Base-by-base conservation (phyloP, 2,888 invertebrate species). In the Ophion ellenae region DNA sequence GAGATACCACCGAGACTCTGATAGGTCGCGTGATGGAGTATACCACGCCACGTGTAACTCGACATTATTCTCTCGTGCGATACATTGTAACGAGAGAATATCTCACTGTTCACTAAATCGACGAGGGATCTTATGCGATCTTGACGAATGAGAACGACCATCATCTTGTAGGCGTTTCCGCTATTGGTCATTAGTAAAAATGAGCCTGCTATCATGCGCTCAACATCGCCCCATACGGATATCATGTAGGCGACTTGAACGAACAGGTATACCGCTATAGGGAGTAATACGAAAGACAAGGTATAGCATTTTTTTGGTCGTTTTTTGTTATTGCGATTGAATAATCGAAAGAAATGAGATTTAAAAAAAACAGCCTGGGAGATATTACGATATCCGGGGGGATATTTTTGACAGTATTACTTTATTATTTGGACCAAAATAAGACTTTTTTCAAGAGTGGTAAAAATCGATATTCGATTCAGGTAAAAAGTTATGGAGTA, bases 171-270 rank as follows among this genome's bases (percentile, higher is more conserved):
- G 47, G 88, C 87, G 45, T 90, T 90, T 2, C 88, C 88, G 28
- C 53, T 82, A 73, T 92, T 91, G 0, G 91, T 90, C 90, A 92
- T 91, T 0, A 92, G 81, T 2, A 92, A 47, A 64, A 90, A 90
- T 11, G 87, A 84, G 20, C 89, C 90, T 0, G 90, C 89, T 7
- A 89, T 77, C 86, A 92, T 89, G 76, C 85, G 83, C 2, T 83
- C 87, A 10, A 90, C 5, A 45, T 91, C 85, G 1, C 89, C 89
- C 89, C 89, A 90, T 57, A 87, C 78, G 1, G 85, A 45, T 4
- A 90, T 45, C 14, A 92, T 20, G 71, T 90, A 89, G 1, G 89
- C 87, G 7, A 88, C 36, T 70, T 92, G 90, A 1, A 89, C 87
- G 10, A 81, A 32, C 0, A 92, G 70, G 28, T 88, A 88, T 32